Conservation (phyloP, 2,797 vertebrate genomes). For the Helicolenus hilgendorfi region DNA sequence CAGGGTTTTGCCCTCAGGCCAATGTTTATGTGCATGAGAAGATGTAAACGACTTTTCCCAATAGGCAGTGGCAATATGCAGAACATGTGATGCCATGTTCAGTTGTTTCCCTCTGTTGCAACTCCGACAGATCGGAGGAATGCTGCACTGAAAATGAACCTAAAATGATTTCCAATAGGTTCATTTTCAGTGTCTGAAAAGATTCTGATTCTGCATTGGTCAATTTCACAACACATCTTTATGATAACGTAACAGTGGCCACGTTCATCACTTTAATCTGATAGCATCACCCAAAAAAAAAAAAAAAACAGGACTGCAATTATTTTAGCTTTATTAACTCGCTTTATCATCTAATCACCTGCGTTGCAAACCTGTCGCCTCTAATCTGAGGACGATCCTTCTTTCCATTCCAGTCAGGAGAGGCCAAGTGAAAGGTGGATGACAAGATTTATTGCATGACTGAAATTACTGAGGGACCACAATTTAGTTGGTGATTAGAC, state of each 20-base stretch:
- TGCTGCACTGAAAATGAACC: background rate
- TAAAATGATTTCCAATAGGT: no score
- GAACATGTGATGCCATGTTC: background rate
- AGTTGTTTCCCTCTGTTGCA: background rate
- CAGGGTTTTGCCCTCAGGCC: background rate
- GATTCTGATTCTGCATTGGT: background rate
- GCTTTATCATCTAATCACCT: constrained; percentile 20
- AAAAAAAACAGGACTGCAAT: background rate
- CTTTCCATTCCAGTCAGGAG: constrained; percentile 14
- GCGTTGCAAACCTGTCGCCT: background rate
- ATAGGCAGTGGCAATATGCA: background rate
- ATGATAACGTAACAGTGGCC: background rate
- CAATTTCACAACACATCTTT: background rate
- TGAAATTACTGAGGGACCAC: constrained; percentile 24
- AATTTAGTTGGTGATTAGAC: constrained; percentile 10
- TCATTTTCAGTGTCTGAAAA: background rate
- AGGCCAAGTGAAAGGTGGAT: constrained; percentile 14
- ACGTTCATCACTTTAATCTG: background rate
- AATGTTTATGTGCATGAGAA: constrained; percentile 10
- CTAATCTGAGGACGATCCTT: constrained; percentile 20
- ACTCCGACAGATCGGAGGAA: background rate
- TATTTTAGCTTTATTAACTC: constrained; percentile 11
- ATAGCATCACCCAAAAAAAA: background rate
- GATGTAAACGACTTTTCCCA: constrained; percentile 9
- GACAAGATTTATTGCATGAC: constrained; percentile 32